Base-by-base conservation (phyloP, 2,113 vertebrate species). In the Oryzias celebensis region DNA sequence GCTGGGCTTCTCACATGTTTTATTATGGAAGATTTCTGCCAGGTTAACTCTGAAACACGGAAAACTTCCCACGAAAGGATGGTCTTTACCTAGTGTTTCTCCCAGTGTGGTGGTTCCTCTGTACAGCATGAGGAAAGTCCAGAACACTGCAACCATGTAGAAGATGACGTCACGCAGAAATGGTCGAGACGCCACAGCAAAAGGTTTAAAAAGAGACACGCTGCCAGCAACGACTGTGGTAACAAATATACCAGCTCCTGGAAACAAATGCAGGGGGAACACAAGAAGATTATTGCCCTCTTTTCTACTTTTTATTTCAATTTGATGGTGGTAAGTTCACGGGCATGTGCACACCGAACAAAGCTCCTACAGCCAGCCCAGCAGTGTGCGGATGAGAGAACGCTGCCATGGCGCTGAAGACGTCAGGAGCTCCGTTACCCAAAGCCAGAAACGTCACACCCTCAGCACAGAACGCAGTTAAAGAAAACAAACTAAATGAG, bases 381-480 rank as follows among this genome's bases (percentile, higher is more conserved):
- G 96, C 97, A 0, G 96, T 98, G 63, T 95, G 94, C 0, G 97
- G 93, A 69, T 89, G 85, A 0, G 96, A 96, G 86, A 99, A 97
- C 0, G 97, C 97, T 62, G 94, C 96, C 48, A 98, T 80, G 0
- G 96, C 96, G 0, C 97, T 99, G 91, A 99, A 99, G 80, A 99
- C 91, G 56, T 98, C 97, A 0, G 97, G 97, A 0, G 97, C 97
- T 1, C 97, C 97, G 0, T 99, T 99, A 41, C 97, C 97, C 45
- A 99, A 92, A 1, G 97, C 97, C 83, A 99, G 84, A 81, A 99
- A 97, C 3, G 97, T 99, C 83, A 98, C 97, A 14, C 97, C 97
- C 96, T 99, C 87, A 69, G 52, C 36, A 87, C 71, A 54, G 43
- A 15, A 5, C 7, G 0, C 2, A 0, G 90, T 94, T 79, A 98